Percentiles rank a stretch among this genome's conserved stretches.
phyloP scores from a whole-genome alignment of 2,797 vertebrate species.

The Dryobates pubescens region DNA sequence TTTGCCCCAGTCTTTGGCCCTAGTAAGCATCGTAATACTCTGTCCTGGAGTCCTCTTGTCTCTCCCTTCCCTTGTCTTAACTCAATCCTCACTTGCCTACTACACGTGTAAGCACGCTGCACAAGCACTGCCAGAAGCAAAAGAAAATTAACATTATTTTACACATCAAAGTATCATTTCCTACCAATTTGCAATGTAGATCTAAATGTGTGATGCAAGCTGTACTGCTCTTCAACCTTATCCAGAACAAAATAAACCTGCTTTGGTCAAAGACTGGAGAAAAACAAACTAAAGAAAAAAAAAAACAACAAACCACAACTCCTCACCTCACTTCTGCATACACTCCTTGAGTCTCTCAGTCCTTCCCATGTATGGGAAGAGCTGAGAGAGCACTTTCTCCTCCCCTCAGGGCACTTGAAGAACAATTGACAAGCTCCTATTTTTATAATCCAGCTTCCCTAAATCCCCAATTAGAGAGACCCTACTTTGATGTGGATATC shows the following conservation, averaged over 20 bases:
- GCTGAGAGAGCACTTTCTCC: not conserved
- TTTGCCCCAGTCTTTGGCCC: not conserved
- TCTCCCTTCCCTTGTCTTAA: not conserved
- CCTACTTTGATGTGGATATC: not conserved
- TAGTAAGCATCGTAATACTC: not conserved
- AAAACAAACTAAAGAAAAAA: not conserved
- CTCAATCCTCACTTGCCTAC: not conserved
- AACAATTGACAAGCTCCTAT: not conserved
- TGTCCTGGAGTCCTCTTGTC: not conserved
- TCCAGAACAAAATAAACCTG: not conserved
- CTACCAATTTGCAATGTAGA: not conserved
- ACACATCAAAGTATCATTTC: not conserved
- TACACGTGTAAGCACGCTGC: not conserved
- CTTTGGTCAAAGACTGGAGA: not conserved
- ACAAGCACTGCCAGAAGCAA: not conserved
- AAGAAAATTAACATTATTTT: not conserved
- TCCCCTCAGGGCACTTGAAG: not conserved
- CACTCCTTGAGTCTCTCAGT: not conserved
- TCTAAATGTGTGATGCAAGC: not conserved
- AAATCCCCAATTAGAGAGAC: conserved; percentile 17
- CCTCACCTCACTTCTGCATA: not conserved
- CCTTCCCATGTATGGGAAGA: not conserved
- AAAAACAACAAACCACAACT: not conserved
- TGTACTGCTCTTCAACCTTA: not conserved
- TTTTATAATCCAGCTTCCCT: conserved; percentile 40